Evolutionary conservation across 2,797 vertebrate species (phyloP).

Genomic region (Carcharodon carcharias): DNA sequence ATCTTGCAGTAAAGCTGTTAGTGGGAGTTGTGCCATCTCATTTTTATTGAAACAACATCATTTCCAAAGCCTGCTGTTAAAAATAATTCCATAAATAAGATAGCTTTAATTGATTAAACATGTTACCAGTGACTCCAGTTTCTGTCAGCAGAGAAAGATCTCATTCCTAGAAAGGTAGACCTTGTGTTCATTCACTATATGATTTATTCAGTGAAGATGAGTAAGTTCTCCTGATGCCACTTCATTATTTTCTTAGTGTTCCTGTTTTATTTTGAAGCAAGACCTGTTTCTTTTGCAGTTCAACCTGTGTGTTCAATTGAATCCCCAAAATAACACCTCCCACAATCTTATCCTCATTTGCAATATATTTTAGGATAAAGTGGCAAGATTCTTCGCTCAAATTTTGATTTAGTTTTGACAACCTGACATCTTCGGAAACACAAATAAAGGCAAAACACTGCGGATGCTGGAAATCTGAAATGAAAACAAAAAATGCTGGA

Average conservation of each 20-base stretch:
- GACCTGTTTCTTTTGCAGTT: not conserved
- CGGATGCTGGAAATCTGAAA: too few relatives aligned
- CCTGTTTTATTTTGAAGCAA: not conserved
- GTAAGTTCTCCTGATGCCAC: not conserved
- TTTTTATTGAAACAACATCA: not conserved
- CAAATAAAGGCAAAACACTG: too few relatives aligned
- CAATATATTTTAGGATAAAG: not conserved
- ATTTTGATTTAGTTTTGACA: not conserved
- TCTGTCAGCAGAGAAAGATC: not conserved
- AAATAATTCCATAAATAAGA: not conserved
- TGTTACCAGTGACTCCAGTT: not conserved
- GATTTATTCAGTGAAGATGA: not conserved
- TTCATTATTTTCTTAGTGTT: not conserved
- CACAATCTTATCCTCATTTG: not conserved
- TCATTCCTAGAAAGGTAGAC: not conserved
- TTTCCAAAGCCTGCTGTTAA: not conserved
- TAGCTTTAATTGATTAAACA: not conserved
- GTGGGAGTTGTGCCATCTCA: not conserved
- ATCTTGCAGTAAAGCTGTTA: not conserved
- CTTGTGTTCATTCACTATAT: not conserved
- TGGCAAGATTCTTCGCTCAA: not conserved
- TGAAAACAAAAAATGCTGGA: too few relatives aligned
- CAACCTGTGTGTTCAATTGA: not conserved
- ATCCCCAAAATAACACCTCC: not conserved
- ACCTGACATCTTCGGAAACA: not conserved